A percentile compares a stretch with the other conserved stretches of the same genome.
These are phyloP conservation scores for Danaus plexippus DNA, from an alignment of 1,140 invertebrate genomes.

Conservation along the genomic window DNA sequence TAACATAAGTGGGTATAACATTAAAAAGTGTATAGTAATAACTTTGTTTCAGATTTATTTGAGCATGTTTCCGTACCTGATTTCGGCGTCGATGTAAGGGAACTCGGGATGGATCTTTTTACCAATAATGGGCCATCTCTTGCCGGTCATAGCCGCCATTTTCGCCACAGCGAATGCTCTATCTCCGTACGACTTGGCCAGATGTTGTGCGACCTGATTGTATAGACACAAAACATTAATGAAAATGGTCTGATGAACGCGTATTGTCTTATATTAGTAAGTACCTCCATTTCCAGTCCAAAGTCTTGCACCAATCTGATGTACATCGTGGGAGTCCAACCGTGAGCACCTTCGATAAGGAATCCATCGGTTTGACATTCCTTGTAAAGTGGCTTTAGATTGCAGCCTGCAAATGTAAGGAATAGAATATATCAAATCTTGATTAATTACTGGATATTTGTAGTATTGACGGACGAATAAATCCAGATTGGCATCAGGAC, in stretches of 20 bases:
- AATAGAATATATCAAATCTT: too few species aligned
- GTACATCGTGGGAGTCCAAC: conserved; percentile 98
- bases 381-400: conserved; percentile 77
- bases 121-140: conserved; percentile 97
- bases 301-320: conserved; percentile 96
- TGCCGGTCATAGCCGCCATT: conserved; percentile 94
- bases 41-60: too few species aligned
- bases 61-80: conserved; percentile 59
- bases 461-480: too few species aligned
- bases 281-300: conserved; percentile 89
- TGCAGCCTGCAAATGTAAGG: conserved; percentile 65
- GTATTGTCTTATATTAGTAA: background rate
- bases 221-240: conserved; percentile 4
- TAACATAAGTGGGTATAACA: too few species aligned
- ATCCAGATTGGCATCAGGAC: too few species aligned
- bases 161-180: conserved; percentile 97
- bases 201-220: conserved; percentile 85
- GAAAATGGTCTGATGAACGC: too few species aligned
- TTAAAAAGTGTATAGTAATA: too few species aligned
- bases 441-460: too few species aligned
- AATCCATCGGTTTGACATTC: conserved; percentile 90
- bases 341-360: conserved; percentile 94
- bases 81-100: conserved; percentile 99
- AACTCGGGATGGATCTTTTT: conserved; percentile 97
- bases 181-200: conserved; percentile 97